Evolutionary conservation across 2,797 vertebrate species (phyloP), one percentile per base, ranked within the genome.

Genomic region (Lagodon rhomboides): DNA sequence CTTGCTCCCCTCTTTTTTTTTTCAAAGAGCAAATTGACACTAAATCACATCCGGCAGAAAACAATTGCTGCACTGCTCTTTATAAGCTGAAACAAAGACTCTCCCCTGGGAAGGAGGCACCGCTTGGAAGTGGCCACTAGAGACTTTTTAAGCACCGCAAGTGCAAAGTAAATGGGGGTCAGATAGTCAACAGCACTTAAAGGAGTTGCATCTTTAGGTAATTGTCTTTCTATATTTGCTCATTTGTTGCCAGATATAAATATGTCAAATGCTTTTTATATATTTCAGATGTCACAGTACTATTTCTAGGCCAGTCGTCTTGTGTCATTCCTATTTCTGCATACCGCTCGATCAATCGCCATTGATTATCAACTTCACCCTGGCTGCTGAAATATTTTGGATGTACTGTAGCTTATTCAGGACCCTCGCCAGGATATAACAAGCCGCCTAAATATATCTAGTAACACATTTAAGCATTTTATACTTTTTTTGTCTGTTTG

Each of bases 1-100:
- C 74, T 87, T 88, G 81, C 84, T 88, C 84, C 77, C 83, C 41
- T 65, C 65, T 62, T 74, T 74, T 38, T 77, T 62, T 68, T 67
- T 76, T 76, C 75, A 78, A 83, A 88, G 76, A 90, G 82, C 22
- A 86, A 86, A 84, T 82, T 25, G 51, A 43, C 63, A 68, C 72
- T 90, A 50, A 91, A 80, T 91, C 75, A 82, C 77, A 77, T 83
- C 51, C 73, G 68, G 69, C 54, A 80, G 85, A 88, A 88, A 90
- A 86, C 76, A 67, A 71, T 49, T 85, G 84, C 79, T 86, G 68
- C 20, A 1, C 73, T 47, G 53, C 68, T 82, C 43, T 55, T 78
- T 67, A 67, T 49, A 47, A 61, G 60, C 68, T 53, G 27, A 80
- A 77, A 73, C 38, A 58, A 49, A 85, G 47, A 8, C 43, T 63